A percentile compares a stretch with the other conserved stretches of the same genome.
These are phyloP conservation scores for Mola mola DNA, from an alignment of 2,113 vertebrate genomes.

Conservation along the genomic window DNA sequence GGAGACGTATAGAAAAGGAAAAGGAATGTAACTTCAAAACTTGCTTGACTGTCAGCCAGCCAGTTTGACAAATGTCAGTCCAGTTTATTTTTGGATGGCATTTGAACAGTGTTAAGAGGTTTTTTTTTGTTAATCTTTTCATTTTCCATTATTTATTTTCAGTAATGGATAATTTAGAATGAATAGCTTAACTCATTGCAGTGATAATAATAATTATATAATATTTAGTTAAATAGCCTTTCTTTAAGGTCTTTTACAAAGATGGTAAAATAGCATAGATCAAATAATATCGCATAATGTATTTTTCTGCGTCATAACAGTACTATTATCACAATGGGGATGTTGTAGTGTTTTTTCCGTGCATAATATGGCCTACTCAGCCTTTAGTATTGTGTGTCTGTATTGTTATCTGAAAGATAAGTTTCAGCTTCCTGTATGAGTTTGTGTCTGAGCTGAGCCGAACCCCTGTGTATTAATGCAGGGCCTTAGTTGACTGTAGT, in stretches of 20 bases:
- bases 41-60: neutral
- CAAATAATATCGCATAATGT: slow-evolving; percentile 1
- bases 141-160: neutral
- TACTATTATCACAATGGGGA: neutral
- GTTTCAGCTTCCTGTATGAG: slow-evolving; percentile 23
- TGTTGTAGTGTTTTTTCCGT: neutral
- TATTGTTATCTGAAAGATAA: slow-evolving; percentile 27
- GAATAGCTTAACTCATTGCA: neutral
- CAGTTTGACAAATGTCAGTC: neutral
- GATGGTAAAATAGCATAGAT: neutral
- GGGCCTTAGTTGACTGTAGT: neutral
- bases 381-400: slow-evolving; percentile 5
- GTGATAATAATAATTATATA: neutral
- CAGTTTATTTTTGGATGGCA: slow-evolving; percentile 5
- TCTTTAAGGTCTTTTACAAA: neutral
- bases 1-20: neutral
- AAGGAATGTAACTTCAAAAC: neutral
- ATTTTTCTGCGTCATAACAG: slow-evolving; percentile 7
- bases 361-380: neutral
- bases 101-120: neutral
- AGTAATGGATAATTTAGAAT: neutral
- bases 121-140: slow-evolving; percentile 1
- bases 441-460: neutral
- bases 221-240: neutral
- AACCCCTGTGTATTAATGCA: neutral